A percentile compares a stretch with the other conserved stretches of the same genome.
phyloP scores from a whole-genome alignment of 2,888 invertebrate species.

The Orchesellides sinensis region DNA sequence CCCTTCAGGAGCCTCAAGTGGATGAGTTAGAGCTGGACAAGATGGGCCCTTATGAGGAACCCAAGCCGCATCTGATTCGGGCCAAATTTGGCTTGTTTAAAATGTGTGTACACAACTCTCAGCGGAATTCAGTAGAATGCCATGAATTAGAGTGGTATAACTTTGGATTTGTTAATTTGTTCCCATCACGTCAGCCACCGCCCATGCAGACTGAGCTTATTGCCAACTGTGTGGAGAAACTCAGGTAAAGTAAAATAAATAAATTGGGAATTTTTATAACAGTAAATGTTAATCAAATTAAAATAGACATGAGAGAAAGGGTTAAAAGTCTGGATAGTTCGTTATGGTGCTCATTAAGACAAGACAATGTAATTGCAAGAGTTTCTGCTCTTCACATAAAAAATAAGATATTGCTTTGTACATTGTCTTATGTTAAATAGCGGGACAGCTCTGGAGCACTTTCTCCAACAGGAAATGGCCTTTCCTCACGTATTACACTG shows the following conservation, averaged over 20 bases:
- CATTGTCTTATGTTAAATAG: no score
- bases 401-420: no score
- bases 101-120: constrained; percentile 67
- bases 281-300: no score
- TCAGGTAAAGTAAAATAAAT: constrained; percentile 68
- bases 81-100: constrained; percentile 73
- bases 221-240: constrained; percentile 71
- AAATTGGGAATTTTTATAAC: no score
- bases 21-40: constrained; percentile 72
- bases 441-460: no score
- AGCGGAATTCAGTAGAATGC: constrained; percentile 62
- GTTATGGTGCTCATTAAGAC: no score
- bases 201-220: constrained; percentile 68
- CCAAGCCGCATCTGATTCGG: constrained; percentile 70
- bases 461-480: no score
- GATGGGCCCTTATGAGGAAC: constrained; percentile 71
- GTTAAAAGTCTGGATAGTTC: no score
- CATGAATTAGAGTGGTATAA: constrained; percentile 72
- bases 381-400: no score
- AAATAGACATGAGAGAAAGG: no score
- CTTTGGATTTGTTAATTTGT: constrained; percentile 66
- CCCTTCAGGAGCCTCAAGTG: constrained; percentile 71
- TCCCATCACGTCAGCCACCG: constrained; percentile 41
- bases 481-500: no score
- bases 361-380: no score